Base-by-base conservation (phyloP, 2,797 vertebrate species). In the Linurgus olivaceus region DNA sequence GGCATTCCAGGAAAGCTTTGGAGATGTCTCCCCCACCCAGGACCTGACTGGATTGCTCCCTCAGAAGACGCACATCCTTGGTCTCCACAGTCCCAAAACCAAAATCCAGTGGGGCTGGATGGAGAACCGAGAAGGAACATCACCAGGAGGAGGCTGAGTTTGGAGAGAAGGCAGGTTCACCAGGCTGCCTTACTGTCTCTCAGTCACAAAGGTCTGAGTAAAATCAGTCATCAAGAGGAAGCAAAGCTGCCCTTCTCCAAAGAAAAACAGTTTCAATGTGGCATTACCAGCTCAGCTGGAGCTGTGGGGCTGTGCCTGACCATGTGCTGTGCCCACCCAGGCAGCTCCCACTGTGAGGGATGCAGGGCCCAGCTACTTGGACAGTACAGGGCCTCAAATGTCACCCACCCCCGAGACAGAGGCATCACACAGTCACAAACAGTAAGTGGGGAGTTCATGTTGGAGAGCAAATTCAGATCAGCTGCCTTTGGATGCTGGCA, bases 1-100 rank as follows among this genome's bases (percentile, higher is more conserved):
- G 58, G 35, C 38, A 86, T 57, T 90, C 45, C 81, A 86, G 75
- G 68, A 91, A 86, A 88, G 87, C n/a, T 85, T 70, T 37, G 71
- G 55, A 78, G 70, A 21, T 72, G 31, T 11, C 33, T 77, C 44
- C 52, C 42, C 15, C n/a, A 16, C 33, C 25, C 44, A 70, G 37
- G 24, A 40, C 29, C 45, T 54, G 20, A 7, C 47, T 7, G 4
- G 3, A 13, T 68, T 35, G 6, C 33, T 28, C 29, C 26, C 26
- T 16, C 13, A 45, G 7, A 63, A 71, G 37, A 38, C 9, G 26
- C 7, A 50, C 13, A 3, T 61, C 37, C 21, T 45, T 63, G 38
- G 35, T 47, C 16, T 62, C 11, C 13, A 8, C 5, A 2, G 44
- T 18, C 62, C 44, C 17, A 45, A 62, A 66, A 66, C 6, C 48